Evolutionary conservation across 2,113 vertebrate species (phyloP).

Genomic region (Malurus melanocephalus): DNA sequence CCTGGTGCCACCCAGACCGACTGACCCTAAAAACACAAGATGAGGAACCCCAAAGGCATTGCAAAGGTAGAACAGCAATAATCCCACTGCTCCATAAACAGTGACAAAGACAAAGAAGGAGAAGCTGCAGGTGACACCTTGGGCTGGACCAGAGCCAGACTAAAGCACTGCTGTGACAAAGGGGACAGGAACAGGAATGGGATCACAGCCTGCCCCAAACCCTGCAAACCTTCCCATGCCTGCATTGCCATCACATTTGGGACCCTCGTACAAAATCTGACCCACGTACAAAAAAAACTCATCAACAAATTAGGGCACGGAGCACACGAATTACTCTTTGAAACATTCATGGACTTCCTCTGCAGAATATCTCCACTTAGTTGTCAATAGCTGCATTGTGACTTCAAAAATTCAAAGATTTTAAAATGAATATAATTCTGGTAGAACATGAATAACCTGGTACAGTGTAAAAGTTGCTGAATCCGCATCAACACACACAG

Average conservation of each 20-base stretch:
- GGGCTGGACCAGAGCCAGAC: background rate
- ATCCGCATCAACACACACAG: background rate
- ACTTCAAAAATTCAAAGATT: background rate
- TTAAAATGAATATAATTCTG: background rate
- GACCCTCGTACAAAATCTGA: no score
- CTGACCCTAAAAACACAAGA: background rate
- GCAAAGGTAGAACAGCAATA: background rate
- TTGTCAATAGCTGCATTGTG: background rate
- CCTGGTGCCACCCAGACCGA: background rate
- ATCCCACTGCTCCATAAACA: background rate
- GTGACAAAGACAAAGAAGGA: conserved; percentile 10
- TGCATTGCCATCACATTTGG: rapidly evolving
- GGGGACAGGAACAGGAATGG: background rate
- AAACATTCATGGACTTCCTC: background rate
- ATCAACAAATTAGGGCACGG: no score
- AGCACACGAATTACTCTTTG: background rate
- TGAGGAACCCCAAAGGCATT: background rate
- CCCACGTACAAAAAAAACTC: no score
- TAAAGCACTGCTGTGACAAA: background rate
- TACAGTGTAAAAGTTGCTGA: background rate
- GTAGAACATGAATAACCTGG: background rate
- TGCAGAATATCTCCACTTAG: background rate
- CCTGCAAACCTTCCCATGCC: background rate
- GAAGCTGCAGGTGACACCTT: background rate
- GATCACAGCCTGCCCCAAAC: background rate